Percentiles rank a stretch among this genome's conserved stretches.
Evolutionary conservation across 2,797 vertebrate species (phyloP).

Genomic region (Pseudotriccus pelzelni): DNA sequence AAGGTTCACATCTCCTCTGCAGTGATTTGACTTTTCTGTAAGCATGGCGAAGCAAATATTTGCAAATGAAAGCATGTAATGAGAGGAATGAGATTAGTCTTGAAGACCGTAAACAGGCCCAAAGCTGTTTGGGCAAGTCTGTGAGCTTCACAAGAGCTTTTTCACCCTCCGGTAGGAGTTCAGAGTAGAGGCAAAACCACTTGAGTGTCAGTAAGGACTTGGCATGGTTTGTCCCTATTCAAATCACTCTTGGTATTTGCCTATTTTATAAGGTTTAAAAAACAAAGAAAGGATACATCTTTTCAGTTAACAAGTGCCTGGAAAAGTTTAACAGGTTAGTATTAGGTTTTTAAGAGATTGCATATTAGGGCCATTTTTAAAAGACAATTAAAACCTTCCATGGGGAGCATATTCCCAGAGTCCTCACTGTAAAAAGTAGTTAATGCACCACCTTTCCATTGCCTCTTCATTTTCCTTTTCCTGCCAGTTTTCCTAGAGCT

Average conservation of each 20-base stretch:
- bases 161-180: conserved; percentile 17
- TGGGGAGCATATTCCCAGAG: not conserved
- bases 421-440: not conserved
- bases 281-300: not conserved
- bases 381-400: conserved; percentile 32
- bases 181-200: not conserved
- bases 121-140: conserved; percentile 55
- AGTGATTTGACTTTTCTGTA: not conserved
- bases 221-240: conserved; percentile 27
- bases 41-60: not conserved
- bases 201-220: conserved; percentile 19
- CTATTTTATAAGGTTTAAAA: conserved; percentile 26
- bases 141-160: not conserved
- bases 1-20: not conserved
- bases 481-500: conserved; percentile 6
- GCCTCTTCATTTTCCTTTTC: not conserved
- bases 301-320: conserved; percentile 30
- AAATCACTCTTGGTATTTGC: conserved; percentile 51
- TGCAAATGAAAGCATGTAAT: conserved; percentile 24
- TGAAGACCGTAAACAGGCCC: conserved; percentile 1
- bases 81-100: not conserved
- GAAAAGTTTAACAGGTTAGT: conserved; percentile 48
- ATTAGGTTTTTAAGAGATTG: conserved; percentile 46
- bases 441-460: not conserved
- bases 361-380: not conserved